Evolutionary conservation across 2,888 invertebrate species (phyloP).

Genomic region (Spisula solida): DNA sequence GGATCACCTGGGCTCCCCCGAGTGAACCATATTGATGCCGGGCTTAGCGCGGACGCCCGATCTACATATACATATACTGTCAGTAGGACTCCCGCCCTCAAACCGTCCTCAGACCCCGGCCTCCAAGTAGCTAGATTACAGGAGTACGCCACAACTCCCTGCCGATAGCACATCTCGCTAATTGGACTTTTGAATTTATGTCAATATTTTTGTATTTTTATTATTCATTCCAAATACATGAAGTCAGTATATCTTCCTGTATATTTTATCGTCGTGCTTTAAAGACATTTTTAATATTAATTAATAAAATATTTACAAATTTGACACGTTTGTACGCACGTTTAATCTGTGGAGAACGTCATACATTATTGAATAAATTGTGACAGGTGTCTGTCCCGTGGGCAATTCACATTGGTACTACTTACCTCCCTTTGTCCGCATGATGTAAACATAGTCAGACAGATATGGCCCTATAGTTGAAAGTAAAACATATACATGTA

Average conservation of each 20-base stretch:
- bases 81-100: constrained; percentile 94
- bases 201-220: background rate
- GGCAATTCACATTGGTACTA: background rate
- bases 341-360: background rate
- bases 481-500: no score
- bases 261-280: no score
- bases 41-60: constrained; percentile 94
- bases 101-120: constrained; percentile 96
- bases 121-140: constrained; percentile 95
- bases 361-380: background rate
- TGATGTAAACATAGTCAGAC: no score
- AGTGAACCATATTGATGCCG: constrained; percentile 89
- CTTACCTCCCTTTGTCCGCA: no score
- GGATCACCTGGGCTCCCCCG: constrained; percentile 93
- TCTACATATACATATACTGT: constrained; percentile 90
- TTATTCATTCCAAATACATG: background rate
- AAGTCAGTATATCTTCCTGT: no score
- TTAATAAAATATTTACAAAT: no score
- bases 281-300: no score
- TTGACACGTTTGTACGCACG: no score
- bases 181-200: constrained; percentile 29
- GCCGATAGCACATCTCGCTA: constrained; percentile 85
- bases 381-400: background rate
- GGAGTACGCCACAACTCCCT: constrained; percentile 98
- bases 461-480: no score